Percentiles rank a stretch among this genome's conserved stretches.
Conservation (phyloP, 92 coral and sea anemone genomes). For the Phenganax stokvisi region DNA sequence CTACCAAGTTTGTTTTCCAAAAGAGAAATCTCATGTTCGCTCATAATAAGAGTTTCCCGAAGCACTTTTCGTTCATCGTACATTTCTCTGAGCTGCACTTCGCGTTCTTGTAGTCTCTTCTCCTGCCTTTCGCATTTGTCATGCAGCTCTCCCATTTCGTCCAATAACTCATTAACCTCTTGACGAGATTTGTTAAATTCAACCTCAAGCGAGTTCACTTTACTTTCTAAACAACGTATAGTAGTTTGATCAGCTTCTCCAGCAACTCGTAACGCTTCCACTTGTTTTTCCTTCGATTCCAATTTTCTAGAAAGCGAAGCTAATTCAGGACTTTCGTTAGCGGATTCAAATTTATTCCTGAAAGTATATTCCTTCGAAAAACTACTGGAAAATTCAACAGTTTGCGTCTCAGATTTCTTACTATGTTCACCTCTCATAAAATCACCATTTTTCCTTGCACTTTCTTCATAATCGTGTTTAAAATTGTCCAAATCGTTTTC, state of each 20-base stretch:
- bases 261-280: slow-evolving; percentile 63
- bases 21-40: slow-evolving; percentile 73
- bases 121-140: slow-evolving; percentile 39
- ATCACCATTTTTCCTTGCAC: slow-evolving; percentile 7
- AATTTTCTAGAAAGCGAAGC: slow-evolving; percentile 34
- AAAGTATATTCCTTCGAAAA: slow-evolving; percentile 21
- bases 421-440: slow-evolving; percentile 12
- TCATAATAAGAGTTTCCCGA: slow-evolving; percentile 56
- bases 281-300: slow-evolving; percentile 74
- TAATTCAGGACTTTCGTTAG: background rate
- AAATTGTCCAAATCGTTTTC: slow-evolving; percentile 67
- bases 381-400: background rate
- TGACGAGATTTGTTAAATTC: slow-evolving; percentile 60
- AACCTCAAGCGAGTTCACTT: slow-evolving; percentile 64
- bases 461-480: slow-evolving; percentile 63
- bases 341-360: slow-evolving; percentile 11
- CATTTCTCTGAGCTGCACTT: slow-evolving; percentile 53
- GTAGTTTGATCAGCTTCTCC: slow-evolving; percentile 87
- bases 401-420: slow-evolving; percentile 1
- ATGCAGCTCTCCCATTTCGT: slow-evolving; percentile 78
- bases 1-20: slow-evolving; percentile 52
- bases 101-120: slow-evolving; percentile 61
- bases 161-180: slow-evolving; percentile 57
- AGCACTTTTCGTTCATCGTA: slow-evolving; percentile 8
- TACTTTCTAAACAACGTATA: slow-evolving; percentile 68